Evolutionary conservation across 1,140 invertebrate genomes (phyloP).

Genomic region (Orussus abietinus): DNA sequence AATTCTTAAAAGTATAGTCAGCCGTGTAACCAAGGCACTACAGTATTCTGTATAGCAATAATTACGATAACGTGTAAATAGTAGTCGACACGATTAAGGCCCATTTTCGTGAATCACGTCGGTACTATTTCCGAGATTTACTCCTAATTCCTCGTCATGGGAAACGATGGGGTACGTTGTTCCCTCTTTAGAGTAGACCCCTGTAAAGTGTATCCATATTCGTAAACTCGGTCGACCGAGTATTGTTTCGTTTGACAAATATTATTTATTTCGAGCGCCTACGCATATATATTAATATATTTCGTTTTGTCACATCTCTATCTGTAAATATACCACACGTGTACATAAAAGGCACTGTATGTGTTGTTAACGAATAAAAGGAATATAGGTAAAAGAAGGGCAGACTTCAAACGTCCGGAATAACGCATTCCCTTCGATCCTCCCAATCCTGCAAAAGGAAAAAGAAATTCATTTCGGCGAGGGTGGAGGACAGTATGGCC

Average conservation of each 20-base stretch:
- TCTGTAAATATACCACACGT: conserved; percentile 48
- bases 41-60: conserved; percentile 41
- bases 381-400: too few species aligned
- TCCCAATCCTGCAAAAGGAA: too few species aligned
- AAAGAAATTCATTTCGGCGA: too few species aligned
- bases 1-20: too few species aligned
- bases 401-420: too few species aligned
- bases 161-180: too few species aligned
- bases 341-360: conserved; percentile 48
- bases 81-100: background rate
- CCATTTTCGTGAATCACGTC: background rate
- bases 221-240: too few species aligned
- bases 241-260: conserved; percentile 36
- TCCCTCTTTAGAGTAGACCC: too few species aligned
- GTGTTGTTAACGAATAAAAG: conserved; percentile 51
- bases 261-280: conserved; percentile 37
- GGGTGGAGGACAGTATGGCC: conserved; percentile 35
- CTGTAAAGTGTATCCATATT: conserved; percentile 4
- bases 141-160: too few species aligned
- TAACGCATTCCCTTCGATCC: too few species aligned
- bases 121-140: too few species aligned
- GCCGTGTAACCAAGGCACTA: conserved; percentile 14
- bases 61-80: conserved; percentile 28
- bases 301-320: conserved; percentile 29
- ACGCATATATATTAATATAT: conserved; percentile 30